A percentile compares a stretch with the other conserved stretches of the same genome.
Conservation (phyloP, 2,888 invertebrate species). For the Rhogogaster chlorosoma region DNA sequence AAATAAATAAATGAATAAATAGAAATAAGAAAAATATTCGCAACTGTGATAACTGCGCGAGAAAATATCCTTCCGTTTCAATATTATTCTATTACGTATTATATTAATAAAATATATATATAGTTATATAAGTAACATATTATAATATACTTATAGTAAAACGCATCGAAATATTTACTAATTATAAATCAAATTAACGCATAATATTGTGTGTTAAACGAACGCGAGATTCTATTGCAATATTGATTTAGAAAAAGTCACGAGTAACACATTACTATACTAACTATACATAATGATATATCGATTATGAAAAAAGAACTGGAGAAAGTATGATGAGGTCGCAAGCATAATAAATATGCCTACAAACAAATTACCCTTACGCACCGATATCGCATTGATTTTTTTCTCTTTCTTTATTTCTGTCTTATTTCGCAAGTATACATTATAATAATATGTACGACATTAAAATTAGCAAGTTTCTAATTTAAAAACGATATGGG, state of each 20-base stretch:
- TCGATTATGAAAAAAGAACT: constrained; percentile 2
- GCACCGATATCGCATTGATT: not conserved
- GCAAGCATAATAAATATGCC: not conserved
- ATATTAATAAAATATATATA: not conserved
- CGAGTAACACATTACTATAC: not conserved
- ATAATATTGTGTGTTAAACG: constrained; percentile 5
- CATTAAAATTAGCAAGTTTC: not conserved
- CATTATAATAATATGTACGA: not conserved
- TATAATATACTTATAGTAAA: not conserved
- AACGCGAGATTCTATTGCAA: not conserved
- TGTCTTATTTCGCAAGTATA: not conserved
- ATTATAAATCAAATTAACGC: not conserved
- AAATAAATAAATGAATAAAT: constrained; percentile 7
- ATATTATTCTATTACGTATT: constrained; percentile 15
- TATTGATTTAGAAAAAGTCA: not conserved
- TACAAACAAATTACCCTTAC: not conserved
- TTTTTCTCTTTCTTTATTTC: not conserved
- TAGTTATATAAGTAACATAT: not conserved
- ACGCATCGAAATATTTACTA: constrained; percentile 25
- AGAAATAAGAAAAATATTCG: constrained; percentile 58
- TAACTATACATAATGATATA: not conserved
- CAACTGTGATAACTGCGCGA: constrained; percentile 63
- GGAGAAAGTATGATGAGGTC: not conserved
- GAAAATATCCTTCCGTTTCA: constrained; percentile 39
- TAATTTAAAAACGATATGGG: not conserved